Conservation (phyloP, 2,113 vertebrate genomes). For the Micromys minutus region DNA sequence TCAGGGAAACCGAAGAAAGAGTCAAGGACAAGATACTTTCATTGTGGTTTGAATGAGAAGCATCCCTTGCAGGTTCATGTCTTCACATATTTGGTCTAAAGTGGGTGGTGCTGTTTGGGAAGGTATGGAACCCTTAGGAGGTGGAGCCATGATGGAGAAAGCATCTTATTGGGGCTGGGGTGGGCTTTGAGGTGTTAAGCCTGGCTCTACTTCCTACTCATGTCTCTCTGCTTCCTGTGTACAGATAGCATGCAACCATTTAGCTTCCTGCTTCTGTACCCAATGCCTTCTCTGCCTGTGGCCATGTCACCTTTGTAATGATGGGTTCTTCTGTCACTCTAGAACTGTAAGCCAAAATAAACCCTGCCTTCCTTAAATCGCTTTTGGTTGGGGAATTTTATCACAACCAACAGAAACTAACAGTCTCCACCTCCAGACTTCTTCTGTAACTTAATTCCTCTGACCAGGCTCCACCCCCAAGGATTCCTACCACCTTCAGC, state of each 20-base stretch:
- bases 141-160: neutral
- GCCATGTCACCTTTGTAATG: neutral
- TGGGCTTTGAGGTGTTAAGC: neutral
- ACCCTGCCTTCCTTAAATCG: too few species aligned
- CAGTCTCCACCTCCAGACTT: neutral
- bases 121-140: too few species aligned
- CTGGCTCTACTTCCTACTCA: neutral
- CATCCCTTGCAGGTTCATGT: neutral
- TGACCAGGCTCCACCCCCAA: neutral
- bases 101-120: neutral
- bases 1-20: too few species aligned
- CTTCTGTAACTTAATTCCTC: neutral
- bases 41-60: neutral
- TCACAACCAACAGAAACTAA: neutral
- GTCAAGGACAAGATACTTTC: too few species aligned
- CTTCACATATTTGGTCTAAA: too few species aligned
- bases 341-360: neutral
- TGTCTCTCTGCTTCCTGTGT: neutral
- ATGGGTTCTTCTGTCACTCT: neutral
- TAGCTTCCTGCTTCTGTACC: neutral
- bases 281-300: neutral
- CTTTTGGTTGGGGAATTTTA: neutral
- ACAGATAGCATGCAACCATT: neutral
- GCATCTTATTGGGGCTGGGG: too few species aligned
- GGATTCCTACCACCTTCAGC: neutral